Conservation (phyloP, 2,888 invertebrate species). For the Lumbricus terrestris region DNA sequence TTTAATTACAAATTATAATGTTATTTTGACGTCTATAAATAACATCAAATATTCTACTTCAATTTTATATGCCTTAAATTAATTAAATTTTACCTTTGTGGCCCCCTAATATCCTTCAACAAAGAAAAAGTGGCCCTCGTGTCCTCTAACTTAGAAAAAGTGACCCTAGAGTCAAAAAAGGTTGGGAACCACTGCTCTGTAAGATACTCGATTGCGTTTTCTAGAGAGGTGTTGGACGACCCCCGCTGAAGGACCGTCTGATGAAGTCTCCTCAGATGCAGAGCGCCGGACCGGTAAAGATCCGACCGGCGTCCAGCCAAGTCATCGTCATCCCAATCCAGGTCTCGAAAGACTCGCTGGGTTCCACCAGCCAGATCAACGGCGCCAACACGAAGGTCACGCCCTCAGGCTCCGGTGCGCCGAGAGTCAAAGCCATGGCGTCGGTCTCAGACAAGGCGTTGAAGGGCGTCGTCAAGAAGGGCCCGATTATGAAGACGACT, state of each 20-base stretch:
- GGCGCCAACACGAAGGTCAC: neutral
- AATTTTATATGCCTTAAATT: too few species aligned
- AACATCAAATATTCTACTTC: too few species aligned
- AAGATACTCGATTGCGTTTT: neutral
- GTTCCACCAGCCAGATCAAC: neutral
- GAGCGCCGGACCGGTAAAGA: neutral
- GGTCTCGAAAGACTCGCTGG: neutral
- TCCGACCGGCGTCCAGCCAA: neutral
- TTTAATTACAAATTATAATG: too few species aligned
- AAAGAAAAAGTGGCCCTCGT: too few species aligned
- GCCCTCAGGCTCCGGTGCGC: neutral
- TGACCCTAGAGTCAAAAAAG: too few species aligned
- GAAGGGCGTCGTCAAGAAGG: neutral
- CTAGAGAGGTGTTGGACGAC: neutral
- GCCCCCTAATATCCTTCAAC: too few species aligned
- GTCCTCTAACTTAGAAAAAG: too few species aligned
- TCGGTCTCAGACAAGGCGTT: neutral
- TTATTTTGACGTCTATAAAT: too few species aligned
- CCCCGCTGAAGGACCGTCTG: neutral
- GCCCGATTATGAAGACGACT: neutral
- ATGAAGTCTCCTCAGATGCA: neutral
- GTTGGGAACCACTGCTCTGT: too few species aligned
- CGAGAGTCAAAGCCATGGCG: neutral
- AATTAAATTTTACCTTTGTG: too few species aligned
- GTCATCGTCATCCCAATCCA: conserved; percentile 12